These are phyloP conservation scores for Symphodus melops DNA, from an alignment of 2,113 vertebrate genomes.

Conservation along the genomic window DNA sequence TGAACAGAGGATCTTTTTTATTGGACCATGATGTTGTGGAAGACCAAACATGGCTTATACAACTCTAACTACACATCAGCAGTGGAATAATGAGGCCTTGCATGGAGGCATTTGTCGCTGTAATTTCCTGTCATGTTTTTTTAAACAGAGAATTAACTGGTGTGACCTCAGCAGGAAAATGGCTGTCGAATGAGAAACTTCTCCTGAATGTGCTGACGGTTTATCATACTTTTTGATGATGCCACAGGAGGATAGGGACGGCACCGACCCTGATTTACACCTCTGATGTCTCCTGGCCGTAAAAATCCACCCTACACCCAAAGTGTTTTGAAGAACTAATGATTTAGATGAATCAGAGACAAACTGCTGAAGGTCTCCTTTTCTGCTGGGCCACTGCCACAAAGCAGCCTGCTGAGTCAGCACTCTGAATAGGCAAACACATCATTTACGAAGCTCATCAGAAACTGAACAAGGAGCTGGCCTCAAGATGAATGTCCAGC, in stretches of 20 bases:
- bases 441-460: constrained; percentile 64
- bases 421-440: constrained; percentile 48
- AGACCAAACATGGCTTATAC: constrained; percentile 11
- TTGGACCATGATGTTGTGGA: constrained; percentile 5
- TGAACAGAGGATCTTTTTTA: neutral
- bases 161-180: constrained; percentile 40
- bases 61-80: neutral
- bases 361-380: constrained; percentile 71
- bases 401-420: constrained; percentile 67
- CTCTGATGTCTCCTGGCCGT: constrained; percentile 53
- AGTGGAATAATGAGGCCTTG: constrained; percentile 28
- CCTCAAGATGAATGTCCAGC: constrained; percentile 15
- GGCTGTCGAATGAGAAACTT: constrained; percentile 36
- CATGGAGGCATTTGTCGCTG: constrained; percentile 9
- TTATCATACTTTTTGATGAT: constrained; percentile 64
- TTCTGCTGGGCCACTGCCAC: constrained; percentile 56
- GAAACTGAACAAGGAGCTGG: constrained; percentile 37
- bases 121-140: constrained; percentile 36
- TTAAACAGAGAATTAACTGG: constrained; percentile 18
- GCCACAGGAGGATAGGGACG: constrained; percentile 17
- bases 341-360: constrained; percentile 63
- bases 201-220: constrained; percentile 37
- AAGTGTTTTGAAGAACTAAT: constrained; percentile 62
- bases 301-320: constrained; percentile 51
- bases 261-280: constrained; percentile 58